phyloP scores from a whole-genome alignment of 1,140 invertebrate species.

The Ips nitidus region DNA sequence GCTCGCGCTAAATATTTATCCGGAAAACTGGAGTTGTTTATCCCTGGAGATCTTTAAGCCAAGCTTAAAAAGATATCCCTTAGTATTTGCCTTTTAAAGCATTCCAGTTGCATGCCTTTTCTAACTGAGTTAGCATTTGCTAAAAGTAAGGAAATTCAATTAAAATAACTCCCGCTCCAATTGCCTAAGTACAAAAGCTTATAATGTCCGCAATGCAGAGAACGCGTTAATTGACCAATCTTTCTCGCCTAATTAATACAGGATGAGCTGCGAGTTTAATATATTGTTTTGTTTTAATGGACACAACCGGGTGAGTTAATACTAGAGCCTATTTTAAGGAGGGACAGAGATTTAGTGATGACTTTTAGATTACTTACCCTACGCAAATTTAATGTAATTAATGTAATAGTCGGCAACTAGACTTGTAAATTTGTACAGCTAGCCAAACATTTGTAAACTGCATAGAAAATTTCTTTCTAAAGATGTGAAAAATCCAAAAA shows the following conservation, averaged over 20 bases:
- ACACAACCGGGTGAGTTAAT: neutral
- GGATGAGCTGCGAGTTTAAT: constrained; percentile 14
- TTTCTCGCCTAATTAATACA: constrained; percentile 11
- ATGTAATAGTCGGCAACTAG: too few relatives aligned
- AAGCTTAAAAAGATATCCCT: neutral
- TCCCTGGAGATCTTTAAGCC: constrained; percentile 1
- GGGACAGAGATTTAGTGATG: too few relatives aligned
- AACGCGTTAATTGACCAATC: constrained; percentile 25
- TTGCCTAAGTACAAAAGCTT: constrained; percentile 10
- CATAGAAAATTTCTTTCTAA: too few relatives aligned
- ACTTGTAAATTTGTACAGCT: too few relatives aligned
- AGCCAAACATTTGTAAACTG: too few relatives aligned
- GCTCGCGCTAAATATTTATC: neutral
- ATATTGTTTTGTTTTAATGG: constrained; percentile 7
- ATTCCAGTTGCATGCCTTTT: constrained; percentile 4
- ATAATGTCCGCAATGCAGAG: constrained; percentile 22
- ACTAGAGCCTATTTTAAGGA: too few relatives aligned
- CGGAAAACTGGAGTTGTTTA: neutral
- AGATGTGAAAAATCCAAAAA: too few relatives aligned
- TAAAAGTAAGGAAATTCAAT: constrained; percentile 4
- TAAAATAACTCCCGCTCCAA: constrained; percentile 6
- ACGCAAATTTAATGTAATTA: too few relatives aligned
- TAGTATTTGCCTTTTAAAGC: constrained; percentile 1
- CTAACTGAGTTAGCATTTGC: constrained; percentile 1
- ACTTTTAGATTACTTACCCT: too few relatives aligned